Conservation (phyloP, 2,888 invertebrate genomes). For the Apomyelois bistriatella region DNA sequence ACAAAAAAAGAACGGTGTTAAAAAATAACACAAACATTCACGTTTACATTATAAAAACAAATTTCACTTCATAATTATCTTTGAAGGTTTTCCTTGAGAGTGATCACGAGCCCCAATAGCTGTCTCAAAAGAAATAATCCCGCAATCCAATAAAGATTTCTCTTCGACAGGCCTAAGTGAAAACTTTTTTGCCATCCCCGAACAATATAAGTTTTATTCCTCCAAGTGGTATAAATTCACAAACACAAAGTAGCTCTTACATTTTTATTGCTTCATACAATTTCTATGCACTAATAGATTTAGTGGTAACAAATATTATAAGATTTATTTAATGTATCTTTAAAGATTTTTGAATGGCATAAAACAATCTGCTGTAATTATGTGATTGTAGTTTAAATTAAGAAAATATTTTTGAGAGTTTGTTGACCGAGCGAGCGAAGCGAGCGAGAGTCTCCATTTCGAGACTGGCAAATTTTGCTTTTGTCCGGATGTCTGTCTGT, state of each 20-base stretch:
- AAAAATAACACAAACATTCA: neutral
- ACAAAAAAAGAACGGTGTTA: no score
- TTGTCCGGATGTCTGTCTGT: no score
- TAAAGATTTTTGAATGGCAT: constrained; percentile 17
- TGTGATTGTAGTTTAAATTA: no score
- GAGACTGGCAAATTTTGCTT: no score
- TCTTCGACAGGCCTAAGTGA: constrained; percentile 72
- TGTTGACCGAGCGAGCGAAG: no score
- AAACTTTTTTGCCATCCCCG: constrained; percentile 71
- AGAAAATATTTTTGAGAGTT: no score
- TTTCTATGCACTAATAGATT: constrained; percentile 1
- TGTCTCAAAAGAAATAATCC: constrained; percentile 65
- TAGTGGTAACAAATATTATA: neutral
- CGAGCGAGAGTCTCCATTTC: no score
- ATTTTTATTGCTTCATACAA: constrained; percentile 49
- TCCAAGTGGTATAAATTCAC: constrained; percentile 76
- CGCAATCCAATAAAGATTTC: constrained; percentile 72
- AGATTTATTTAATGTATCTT: constrained; percentile 47
- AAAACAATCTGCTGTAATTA: no score
- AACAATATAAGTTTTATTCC: constrained; percentile 78
- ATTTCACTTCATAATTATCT: constrained; percentile 34
- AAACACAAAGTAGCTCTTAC: constrained; percentile 77
- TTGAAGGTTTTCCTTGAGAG: constrained; percentile 46
- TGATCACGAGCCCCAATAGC: constrained; percentile 39
- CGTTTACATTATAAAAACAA: neutral